phyloP scores from a whole-genome alignment of 1,140 invertebrate genomes.

The Aphis gossypii region DNA sequence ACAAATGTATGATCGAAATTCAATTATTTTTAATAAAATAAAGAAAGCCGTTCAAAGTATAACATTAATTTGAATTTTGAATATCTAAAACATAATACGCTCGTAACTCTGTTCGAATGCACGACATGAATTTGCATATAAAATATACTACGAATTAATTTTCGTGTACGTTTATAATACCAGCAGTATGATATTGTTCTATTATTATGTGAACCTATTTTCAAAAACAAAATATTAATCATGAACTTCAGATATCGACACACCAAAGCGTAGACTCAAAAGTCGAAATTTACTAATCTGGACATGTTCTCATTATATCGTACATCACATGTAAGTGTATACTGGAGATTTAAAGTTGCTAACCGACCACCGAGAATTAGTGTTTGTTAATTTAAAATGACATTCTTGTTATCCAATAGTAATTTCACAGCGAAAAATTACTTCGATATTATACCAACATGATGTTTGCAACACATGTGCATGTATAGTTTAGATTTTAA shows the following conservation, averaged over 20 bases:
- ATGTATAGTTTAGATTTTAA: neutral
- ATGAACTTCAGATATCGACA: neutral
- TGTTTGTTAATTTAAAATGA: neutral
- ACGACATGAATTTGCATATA: neutral
- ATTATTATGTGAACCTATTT: neutral
- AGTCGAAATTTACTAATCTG: neutral
- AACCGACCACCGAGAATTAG: neutral
- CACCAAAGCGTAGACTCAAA: neutral
- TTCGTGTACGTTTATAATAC: neutral
- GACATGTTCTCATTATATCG: neutral
- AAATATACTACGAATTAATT: neutral
- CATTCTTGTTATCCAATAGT: neutral
- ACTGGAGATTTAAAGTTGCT: neutral
- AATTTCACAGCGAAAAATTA: neutral
- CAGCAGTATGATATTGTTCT: neutral
- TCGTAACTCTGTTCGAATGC: neutral
- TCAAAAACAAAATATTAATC: constrained; percentile 3
- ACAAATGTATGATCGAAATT: neutral
- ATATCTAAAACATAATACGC: neutral
- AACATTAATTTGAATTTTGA: neutral
- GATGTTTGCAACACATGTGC: neutral
- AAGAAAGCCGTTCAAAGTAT: neutral
- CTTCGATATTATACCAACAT: neutral
- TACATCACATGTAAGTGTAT: neutral
- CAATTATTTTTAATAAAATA: neutral